Evolutionary conservation across 2,888 invertebrate genomes (phyloP).

Genomic region (Acrobasis repandana): DNA sequence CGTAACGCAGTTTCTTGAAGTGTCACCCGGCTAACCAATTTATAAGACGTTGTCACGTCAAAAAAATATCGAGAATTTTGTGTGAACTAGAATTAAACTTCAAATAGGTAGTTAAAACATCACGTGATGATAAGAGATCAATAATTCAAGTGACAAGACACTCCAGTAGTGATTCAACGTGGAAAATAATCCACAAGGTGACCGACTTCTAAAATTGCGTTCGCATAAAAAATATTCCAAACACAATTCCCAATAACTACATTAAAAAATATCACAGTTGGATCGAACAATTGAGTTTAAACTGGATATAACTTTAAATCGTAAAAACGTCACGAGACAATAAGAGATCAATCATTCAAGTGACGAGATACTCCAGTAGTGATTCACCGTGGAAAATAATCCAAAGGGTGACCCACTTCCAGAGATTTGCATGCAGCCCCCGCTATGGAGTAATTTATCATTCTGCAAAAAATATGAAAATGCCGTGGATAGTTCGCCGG

Average conservation of each 20-base stretch:
- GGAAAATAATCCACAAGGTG: conserved; percentile 69
- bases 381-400: conserved; percentile 71
- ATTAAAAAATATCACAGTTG: not conserved
- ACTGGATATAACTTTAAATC: conserved; percentile 52
- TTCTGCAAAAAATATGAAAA: conserved; percentile 58
- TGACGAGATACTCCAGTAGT: conserved; percentile 62
- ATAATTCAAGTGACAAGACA: conserved; percentile 67
- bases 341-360: conserved; percentile 74
- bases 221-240: not conserved
- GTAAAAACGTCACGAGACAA: conserved; percentile 71
- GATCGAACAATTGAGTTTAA: not conserved
- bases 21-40: too few relatives aligned
- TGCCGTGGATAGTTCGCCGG: conserved; percentile 36
- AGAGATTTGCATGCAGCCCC: conserved; percentile 76
- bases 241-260: too few relatives aligned
- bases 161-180: conserved; percentile 64
- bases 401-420: conserved; percentile 71
- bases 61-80: too few relatives aligned
- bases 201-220: conserved; percentile 42
- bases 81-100: conserved; percentile 42
- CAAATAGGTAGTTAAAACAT: conserved; percentile 72
- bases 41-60: too few relatives aligned
- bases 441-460: conserved; percentile 70
- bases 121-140: conserved; percentile 72
- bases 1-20: too few relatives aligned